These are phyloP conservation scores for Diplazon laetatorius DNA, from an alignment of 2,888 invertebrate genomes.

Conservation along the genomic window DNA sequence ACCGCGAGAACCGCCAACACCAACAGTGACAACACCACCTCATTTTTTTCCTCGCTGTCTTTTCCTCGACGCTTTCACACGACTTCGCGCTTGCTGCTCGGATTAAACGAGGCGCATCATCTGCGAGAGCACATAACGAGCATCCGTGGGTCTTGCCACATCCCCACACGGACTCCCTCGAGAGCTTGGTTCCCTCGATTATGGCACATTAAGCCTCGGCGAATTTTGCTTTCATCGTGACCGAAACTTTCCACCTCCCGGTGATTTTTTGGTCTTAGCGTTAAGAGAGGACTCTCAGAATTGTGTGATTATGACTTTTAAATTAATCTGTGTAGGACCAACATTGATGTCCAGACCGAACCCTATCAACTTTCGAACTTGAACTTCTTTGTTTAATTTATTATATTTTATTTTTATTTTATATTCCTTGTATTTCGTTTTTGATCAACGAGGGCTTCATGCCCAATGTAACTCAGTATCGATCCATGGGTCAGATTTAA, in stretches of 20 bases:
- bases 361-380: background rate
- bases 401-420: too few relatives aligned
- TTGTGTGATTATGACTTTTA: constrained; percentile 1
- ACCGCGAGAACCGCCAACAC: background rate
- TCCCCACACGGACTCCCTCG: constrained; percentile 19
- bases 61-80: constrained; percentile 43
- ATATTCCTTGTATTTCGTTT: background rate
- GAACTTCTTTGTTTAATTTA: background rate
- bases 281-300: background rate
- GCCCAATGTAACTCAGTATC: too few relatives aligned
- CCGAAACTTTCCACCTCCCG: constrained; percentile 13
- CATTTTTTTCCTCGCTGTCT: constrained; percentile 38
- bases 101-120: constrained; percentile 66
- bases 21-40: background rate
- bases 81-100: constrained; percentile 58
- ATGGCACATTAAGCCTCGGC: constrained; percentile 3
- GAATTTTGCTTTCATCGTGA: background rate
- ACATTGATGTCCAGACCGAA: background rate
- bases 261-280: background rate
- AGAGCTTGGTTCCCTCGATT: constrained; percentile 30
- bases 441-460: constrained; percentile 8
- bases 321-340: constrained; percentile 3
- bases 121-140: constrained; percentile 47
- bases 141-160: constrained; percentile 11
- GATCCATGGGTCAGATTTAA: background rate